These are phyloP conservation scores for Drosophila persimilis DNA, from an alignment of 1,140 invertebrate genomes.

Conservation along the genomic window DNA sequence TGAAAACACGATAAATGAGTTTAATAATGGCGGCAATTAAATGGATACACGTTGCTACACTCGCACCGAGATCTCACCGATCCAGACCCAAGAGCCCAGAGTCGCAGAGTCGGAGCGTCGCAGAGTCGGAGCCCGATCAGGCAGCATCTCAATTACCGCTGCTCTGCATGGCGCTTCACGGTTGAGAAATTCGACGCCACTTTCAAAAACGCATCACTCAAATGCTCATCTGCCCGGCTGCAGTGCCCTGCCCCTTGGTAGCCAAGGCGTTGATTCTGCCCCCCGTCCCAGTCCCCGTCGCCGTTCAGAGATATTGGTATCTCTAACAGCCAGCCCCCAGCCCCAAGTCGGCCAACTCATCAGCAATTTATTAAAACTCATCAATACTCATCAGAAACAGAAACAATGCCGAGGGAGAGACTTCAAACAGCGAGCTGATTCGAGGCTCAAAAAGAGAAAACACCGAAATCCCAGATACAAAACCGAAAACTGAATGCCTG, in stretches of 20 bases:
- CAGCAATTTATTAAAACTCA: slow-evolving; percentile 82
- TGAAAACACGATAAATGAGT: slow-evolving; percentile 82
- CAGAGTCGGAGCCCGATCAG: slow-evolving; percentile 27
- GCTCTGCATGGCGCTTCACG: slow-evolving; percentile 79
- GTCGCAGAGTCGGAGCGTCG: slow-evolving; percentile 15
- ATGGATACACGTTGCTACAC: slow-evolving; percentile 61
- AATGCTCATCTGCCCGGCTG: slow-evolving; percentile 50
- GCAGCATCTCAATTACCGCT: slow-evolving; percentile 78
- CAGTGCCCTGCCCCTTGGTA: slow-evolving; percentile 49
- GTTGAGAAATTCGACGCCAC: slow-evolving; percentile 81
- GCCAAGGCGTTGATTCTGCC: slow-evolving; percentile 41
- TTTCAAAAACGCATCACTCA: slow-evolving; percentile 81
- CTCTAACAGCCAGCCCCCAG: no score
- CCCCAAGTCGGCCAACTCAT: slow-evolving; percentile 54
- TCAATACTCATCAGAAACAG: slow-evolving; percentile 76
- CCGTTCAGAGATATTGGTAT: neutral
- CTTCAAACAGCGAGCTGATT: slow-evolving; percentile 44
- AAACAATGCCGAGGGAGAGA: slow-evolving; percentile 34
- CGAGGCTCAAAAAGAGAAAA: slow-evolving; percentile 40
- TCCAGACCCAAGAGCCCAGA: slow-evolving; percentile 15
- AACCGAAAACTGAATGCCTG: slow-evolving; percentile 61
- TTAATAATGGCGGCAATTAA: slow-evolving; percentile 82
- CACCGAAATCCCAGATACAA: neutral
- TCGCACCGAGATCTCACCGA: slow-evolving; percentile 2
- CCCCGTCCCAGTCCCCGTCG: neutral